These are phyloP conservation scores for Euzetes globulus DNA, from an alignment of 2,888 invertebrate species.

Conservation along the genomic window DNA sequence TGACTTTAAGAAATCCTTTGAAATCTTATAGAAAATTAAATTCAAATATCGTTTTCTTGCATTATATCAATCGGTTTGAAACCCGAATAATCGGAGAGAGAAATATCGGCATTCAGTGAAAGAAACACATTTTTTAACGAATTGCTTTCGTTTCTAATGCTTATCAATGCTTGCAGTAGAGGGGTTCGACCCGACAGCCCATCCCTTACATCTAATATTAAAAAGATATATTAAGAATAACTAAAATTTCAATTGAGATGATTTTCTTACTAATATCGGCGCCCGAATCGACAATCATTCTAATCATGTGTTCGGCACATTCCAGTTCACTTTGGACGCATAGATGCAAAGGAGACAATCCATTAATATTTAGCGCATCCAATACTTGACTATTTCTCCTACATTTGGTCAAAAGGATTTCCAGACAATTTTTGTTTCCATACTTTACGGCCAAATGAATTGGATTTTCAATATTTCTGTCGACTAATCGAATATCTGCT, in stretches of 20 bases:
- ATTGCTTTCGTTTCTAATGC: constrained; percentile 6
- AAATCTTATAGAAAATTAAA: neutral
- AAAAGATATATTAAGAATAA: no score
- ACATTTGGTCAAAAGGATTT: neutral
- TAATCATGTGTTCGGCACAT: neutral
- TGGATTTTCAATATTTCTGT: constrained; percentile 7
- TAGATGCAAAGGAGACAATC: constrained; percentile 8
- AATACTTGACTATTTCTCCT: neutral
- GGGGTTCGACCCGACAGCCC: constrained; percentile 17
- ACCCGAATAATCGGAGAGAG: constrained; percentile 5
- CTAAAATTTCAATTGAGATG: no score
- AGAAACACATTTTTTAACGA: neutral
- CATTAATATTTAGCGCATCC: neutral
- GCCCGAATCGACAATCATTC: neutral
- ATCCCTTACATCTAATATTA: constrained; percentile 20
- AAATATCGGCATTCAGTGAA: neutral
- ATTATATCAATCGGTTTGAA: constrained; percentile 3
- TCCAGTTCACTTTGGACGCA: neutral
- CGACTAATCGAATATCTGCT: neutral
- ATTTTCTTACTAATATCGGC: constrained; percentile 25
- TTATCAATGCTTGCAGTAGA: neutral
- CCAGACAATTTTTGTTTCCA: neutral
- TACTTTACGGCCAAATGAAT: constrained; percentile 20
- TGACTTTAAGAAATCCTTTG: no score
- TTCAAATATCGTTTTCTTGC: constrained; percentile 7